These are phyloP conservation scores for Ctenoplectra terminalis DNA, from an alignment of 1,140 invertebrate species.

Conservation along the genomic window DNA sequence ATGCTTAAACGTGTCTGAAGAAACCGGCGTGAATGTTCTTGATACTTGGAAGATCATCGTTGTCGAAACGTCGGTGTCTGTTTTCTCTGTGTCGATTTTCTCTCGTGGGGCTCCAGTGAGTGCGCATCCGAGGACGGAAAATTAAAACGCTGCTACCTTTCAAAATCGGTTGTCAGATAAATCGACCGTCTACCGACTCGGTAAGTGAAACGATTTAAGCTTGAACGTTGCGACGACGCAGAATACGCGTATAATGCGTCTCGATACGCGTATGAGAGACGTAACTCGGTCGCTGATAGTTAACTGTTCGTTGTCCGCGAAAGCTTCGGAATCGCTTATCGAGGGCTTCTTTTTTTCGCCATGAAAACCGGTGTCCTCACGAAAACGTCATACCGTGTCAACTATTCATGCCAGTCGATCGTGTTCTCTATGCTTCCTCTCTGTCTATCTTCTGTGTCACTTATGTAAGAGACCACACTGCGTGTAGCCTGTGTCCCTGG, in stretches of 20 bases:
- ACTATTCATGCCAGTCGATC: neutral
- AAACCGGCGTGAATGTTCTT: neutral
- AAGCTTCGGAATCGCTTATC: neutral
- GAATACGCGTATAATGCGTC: no score
- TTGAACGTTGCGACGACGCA: neutral
- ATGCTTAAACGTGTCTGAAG: neutral
- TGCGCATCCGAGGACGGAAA: neutral
- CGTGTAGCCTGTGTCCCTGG: constrained; percentile 8
- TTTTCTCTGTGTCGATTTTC: neutral
- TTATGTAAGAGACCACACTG: constrained; percentile 40
- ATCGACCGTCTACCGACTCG: neutral
- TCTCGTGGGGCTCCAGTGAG: neutral
- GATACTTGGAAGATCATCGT: neutral
- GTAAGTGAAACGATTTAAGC: constrained; percentile 7
- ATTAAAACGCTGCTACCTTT: neutral
- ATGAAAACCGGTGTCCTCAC: neutral
- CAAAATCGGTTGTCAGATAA: neutral
- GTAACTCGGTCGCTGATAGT: neutral
- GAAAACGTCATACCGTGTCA: constrained; percentile 9
- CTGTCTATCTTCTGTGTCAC: neutral
- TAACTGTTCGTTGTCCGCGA: neutral
- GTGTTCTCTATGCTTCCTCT: neutral
- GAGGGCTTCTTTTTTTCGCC: neutral
- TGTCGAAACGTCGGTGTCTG: neutral
- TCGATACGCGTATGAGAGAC: neutral